These are phyloP conservation scores for Poeciliopsis prolifica DNA, from an alignment of 2,113 vertebrate species.

Conservation along the genomic window DNA sequence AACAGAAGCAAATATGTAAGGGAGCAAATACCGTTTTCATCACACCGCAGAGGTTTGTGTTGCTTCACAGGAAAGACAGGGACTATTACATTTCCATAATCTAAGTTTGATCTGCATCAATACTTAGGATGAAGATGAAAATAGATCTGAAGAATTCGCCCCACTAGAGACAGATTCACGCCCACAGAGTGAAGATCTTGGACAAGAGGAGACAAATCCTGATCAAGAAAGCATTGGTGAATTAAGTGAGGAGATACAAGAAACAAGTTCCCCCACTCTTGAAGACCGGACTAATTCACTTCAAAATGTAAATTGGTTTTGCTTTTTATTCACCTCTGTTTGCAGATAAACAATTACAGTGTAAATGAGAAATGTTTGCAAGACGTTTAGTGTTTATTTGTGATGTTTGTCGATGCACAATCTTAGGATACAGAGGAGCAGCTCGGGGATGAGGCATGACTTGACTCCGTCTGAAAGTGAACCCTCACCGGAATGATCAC, in stretches of 20 bases:
- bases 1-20: not conserved
- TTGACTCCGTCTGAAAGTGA: conserved; percentile 17
- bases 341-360: not conserved
- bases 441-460: not conserved
- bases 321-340: not conserved
- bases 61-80: too few relatives aligned
- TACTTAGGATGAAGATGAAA: not conserved
- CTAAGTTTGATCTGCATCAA: not conserved
- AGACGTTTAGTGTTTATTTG: conserved; percentile 25
- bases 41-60: not conserved
- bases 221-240: not conserved
- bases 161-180: not conserved
- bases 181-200: not conserved
- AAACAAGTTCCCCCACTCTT: conserved; percentile 18
- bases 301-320: not conserved
- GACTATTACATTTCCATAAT: not conserved
- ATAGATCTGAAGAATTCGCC: conserved; percentile 9
- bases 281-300: not conserved
- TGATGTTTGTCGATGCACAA: not conserved
- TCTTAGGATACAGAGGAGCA: conserved; percentile 40
- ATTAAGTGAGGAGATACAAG: conserved; percentile 1
- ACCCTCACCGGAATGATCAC: not conserved
- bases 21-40: not conserved
- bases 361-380: not conserved
- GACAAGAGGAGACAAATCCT: conserved; percentile 14